A percentile compares a stretch with the other conserved stretches of the same genome.
phyloP scores from a whole-genome alignment of 1,140 invertebrate species.

The Atta cephalotes region DNA sequence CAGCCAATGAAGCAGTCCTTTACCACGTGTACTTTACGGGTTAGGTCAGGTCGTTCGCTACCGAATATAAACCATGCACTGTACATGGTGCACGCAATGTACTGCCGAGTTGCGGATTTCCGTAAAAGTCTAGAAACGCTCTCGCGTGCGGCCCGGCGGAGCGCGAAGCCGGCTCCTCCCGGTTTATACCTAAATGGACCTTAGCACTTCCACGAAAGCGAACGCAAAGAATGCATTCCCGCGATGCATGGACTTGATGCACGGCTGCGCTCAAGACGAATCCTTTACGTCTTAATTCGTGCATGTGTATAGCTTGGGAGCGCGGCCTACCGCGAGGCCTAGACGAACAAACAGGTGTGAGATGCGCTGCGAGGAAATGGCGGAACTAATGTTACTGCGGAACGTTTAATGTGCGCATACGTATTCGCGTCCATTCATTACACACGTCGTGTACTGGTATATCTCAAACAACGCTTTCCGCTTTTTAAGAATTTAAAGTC shows the following conservation, averaged over 20 bases:
- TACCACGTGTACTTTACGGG: slow-evolving; percentile 21
- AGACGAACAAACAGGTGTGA: slow-evolving; percentile 48
- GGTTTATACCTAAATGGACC: slow-evolving; percentile 52
- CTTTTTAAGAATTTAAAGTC: not conserved
- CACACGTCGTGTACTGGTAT: not conserved
- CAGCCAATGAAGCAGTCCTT: not conserved
- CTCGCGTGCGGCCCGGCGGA: slow-evolving; percentile 54
- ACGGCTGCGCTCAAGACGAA: slow-evolving; percentile 17
- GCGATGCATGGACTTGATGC: slow-evolving; percentile 8
- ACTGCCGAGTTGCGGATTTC: slow-evolving; percentile 51
- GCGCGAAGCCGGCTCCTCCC: slow-evolving; percentile 47
- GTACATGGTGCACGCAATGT: slow-evolving; percentile 31
- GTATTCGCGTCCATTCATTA: slow-evolving; percentile 47
- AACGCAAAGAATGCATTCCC: slow-evolving; percentile 26
- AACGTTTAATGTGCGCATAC: slow-evolving; percentile 34
- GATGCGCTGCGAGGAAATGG: slow-evolving; percentile 44
- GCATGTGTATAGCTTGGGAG: not conserved
- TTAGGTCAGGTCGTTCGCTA: slow-evolving; percentile 29
- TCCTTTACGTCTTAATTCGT: slow-evolving; percentile 50
- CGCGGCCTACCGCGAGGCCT: slow-evolving; percentile 12
- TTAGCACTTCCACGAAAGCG: slow-evolving; percentile 57
- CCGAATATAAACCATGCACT: slow-evolving; percentile 6
- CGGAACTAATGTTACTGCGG: slow-evolving; percentile 55
- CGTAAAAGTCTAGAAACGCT: slow-evolving; percentile 64
- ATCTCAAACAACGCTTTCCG: not conserved